A percentile compares a stretch with the other conserved stretches of the same genome.
phyloP scores from a whole-genome alignment of 2,888 invertebrate species.

The Andrena trimmerana region DNA sequence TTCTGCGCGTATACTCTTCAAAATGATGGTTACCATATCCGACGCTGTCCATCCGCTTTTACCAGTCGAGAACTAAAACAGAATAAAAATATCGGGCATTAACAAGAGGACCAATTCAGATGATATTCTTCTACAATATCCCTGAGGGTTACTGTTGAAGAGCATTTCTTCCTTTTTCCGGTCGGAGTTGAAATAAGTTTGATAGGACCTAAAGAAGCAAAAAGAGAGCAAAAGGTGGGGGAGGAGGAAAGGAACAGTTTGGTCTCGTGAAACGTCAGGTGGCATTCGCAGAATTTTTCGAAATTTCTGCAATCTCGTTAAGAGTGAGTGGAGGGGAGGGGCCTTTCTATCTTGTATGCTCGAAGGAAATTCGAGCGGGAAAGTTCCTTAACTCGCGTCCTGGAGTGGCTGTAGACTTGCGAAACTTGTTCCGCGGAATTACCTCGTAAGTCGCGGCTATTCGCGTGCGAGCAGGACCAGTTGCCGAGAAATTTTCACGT shows the following conservation, averaged over 20 bases:
- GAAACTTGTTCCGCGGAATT: slow-evolving; percentile 72
- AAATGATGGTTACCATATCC: too few relatives aligned
- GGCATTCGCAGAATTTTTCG: slow-evolving; percentile 52
- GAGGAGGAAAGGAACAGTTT: not conserved
- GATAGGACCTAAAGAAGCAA: slow-evolving; percentile 11
- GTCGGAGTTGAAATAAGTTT: slow-evolving; percentile 24
- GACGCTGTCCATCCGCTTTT: too few relatives aligned
- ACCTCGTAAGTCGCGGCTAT: slow-evolving; percentile 68
- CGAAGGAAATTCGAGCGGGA: slow-evolving; percentile 54
- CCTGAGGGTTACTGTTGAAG: not conserved
- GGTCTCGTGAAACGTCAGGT: slow-evolving; percentile 20
- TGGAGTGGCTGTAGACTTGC: slow-evolving; percentile 66
- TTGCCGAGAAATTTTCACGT: slow-evolving; percentile 66
- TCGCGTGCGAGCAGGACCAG: slow-evolving; percentile 27
- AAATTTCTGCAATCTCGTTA: slow-evolving; percentile 55
- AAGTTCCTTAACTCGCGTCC: slow-evolving; percentile 68
- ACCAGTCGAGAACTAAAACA: not conserved
- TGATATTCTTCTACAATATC: not conserved
- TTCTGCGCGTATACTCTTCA: too few relatives aligned
- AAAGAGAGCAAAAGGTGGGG: not conserved
- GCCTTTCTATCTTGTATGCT: slow-evolving; percentile 53
- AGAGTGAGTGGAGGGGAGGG: not conserved
- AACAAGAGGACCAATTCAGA: not conserved
- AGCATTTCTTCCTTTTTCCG: not conserved
- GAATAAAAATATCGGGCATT: not conserved